Conservation (phyloP, 2,888 invertebrate species). For the Cheilosia vernalis region DNA sequence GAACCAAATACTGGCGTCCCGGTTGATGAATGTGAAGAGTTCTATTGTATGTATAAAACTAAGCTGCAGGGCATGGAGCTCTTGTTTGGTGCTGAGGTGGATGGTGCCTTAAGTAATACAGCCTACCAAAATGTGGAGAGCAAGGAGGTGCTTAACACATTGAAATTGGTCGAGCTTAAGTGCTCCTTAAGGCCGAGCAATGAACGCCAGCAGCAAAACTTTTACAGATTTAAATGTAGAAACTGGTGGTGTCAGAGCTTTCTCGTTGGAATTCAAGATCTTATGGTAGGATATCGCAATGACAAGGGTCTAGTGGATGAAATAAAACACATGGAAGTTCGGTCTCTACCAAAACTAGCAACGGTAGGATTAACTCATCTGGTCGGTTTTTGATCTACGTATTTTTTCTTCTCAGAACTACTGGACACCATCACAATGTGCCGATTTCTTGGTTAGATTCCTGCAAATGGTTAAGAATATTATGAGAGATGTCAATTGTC, state of each 20-base stretch:
- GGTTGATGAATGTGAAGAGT: constrained; percentile 88
- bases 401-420: constrained; percentile 82
- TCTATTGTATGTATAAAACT: constrained; percentile 87
- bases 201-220: constrained; percentile 85
- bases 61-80: constrained; percentile 86
- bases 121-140: constrained; percentile 48
- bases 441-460: constrained; percentile 88
- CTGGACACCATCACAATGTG: constrained; percentile 87
- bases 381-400: not conserved
- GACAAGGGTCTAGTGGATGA: constrained; percentile 87
- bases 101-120: constrained; percentile 84
- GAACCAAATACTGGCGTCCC: constrained; percentile 83
- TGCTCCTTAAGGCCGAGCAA: constrained; percentile 86
- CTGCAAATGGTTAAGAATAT: constrained; percentile 84
- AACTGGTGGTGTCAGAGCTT: constrained; percentile 94
- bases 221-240: constrained; percentile 84
- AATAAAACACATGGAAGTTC: constrained; percentile 84
- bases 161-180: constrained; percentile 89
- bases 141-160: constrained; percentile 76
- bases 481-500: constrained; percentile 78
- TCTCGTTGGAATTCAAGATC: constrained; percentile 87
- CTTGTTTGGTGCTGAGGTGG: constrained; percentile 91
- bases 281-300: constrained; percentile 89
- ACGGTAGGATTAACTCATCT: constrained; percentile 1
- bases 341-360: constrained; percentile 82